Percentiles rank a stretch among this genome's conserved stretches.
Evolutionary conservation across 2,797 vertebrate genomes (phyloP).

Genomic region (Mormyrus proboscirostris): DNA sequence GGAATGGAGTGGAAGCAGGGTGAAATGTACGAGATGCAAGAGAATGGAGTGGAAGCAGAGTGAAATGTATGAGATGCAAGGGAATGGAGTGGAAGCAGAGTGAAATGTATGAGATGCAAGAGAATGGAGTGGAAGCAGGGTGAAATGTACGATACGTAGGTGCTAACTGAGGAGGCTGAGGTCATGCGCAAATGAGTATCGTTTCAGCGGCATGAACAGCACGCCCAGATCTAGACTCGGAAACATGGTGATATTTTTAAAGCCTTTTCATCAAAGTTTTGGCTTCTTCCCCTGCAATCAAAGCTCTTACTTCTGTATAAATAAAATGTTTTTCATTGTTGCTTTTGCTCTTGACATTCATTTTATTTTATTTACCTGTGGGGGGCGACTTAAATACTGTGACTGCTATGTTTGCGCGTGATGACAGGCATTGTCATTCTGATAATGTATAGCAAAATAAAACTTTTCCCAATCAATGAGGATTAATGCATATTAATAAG

Average conservation of each 20-base stretch:
- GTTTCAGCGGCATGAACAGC: constrained; percentile 1
- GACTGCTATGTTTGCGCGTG: constrained; percentile 32
- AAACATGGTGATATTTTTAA: not conserved
- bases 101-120: not conserved
- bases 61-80: not conserved
- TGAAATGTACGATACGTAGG: not conserved
- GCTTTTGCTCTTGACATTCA: not conserved
- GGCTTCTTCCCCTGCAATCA: not conserved
- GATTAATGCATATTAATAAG: not conserved
- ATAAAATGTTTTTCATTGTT: not conserved
- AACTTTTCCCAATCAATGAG: not conserved
- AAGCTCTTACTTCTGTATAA: not conserved
- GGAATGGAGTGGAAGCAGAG: not conserved
- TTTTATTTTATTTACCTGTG: constrained; percentile 14
- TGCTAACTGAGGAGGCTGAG: no score
- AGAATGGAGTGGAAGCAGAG: not conserved
- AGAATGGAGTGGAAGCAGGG: not conserved
- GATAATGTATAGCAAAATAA: constrained; percentile 36
- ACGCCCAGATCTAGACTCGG: not conserved
- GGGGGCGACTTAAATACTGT: constrained; percentile 35
- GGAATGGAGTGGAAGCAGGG: not conserved
- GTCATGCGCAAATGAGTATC: not conserved
- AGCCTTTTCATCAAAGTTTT: not conserved
- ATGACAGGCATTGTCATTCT: constrained; percentile 38
- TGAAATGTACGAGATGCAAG: not conserved